Base-by-base conservation (phyloP, 53 echinoderm and acorn worm genomes). In the Patiria pectinifera region DNA sequence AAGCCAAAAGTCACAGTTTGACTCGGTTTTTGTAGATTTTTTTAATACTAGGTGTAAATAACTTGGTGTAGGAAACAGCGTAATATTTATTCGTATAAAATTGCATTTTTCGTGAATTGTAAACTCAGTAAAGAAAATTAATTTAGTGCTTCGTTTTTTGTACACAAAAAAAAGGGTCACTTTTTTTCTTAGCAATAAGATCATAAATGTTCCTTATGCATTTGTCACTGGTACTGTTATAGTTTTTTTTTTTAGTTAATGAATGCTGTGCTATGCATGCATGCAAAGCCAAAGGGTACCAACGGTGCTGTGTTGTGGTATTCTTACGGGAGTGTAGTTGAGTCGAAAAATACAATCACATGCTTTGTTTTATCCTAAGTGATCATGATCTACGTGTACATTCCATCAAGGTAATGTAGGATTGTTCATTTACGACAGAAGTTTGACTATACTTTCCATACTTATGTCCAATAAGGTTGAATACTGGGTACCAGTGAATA, bases 221-320 rank as follows among this genome's bases (percentile, higher is more conserved):
- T 88, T 14, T 78, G 60, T 59, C 62, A 78, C 84, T 44, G 84
- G 62, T 69, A 60, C 12, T 46, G 76, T 76, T 47, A 81, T 90
- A 80, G 66, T 45, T 15, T 19, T 80, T 80, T 47, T 77, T 87
- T 60, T 60, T 59, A 60, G 78, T 26, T 60, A 45, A 48, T 78
- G 90, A 66, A 90, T 78, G 90, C 66, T 81, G 90, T 90, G 79
- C 80, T 62, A 44, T 89, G 80, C 90, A 81, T 90, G 62, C 90
- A 80, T 21, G 48, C 23, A 59, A 4, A 76, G 76, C 19, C 45
- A 59, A 47, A 23, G 80, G 11, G 66, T 80, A 4, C 46, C 80
- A 62, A 69, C 21, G 90, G 90, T 81, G 45, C 45, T 72, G 45
- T 88, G 24, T 60, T 78, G 59, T 59, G 15, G 80, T 66, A 19